These are phyloP conservation scores for Microcebus murinus DNA, from an alignment of 2,113 vertebrate species.

Conservation along the genomic window DNA sequence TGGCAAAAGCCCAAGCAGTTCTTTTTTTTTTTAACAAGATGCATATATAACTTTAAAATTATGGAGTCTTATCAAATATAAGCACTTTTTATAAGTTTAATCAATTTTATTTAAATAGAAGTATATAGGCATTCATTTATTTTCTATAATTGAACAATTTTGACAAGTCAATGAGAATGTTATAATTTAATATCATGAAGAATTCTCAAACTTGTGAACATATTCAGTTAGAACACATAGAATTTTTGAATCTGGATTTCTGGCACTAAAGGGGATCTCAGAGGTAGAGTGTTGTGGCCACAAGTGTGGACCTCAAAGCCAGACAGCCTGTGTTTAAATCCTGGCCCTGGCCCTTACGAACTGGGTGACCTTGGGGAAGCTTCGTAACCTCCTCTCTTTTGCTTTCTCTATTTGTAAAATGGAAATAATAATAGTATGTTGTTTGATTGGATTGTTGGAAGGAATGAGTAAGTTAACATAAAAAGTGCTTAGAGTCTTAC, in stretches of 20 bases:
- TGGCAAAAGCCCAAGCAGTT: not conserved
- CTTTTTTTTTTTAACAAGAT: not conserved
- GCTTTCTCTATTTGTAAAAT: not conserved
- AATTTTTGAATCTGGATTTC: not conserved
- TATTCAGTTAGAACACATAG: not conserved
- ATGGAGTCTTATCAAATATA: not conserved
- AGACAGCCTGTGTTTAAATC: not conserved
- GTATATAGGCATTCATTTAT: not conserved
- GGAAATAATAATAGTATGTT: not conserved
- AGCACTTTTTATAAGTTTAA: not conserved
- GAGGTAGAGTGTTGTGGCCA: not conserved
- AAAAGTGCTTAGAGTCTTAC: not conserved
- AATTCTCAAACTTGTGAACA: not conserved
- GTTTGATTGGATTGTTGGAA: not conserved
- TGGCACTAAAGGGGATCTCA: not conserved
- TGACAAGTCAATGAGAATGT: not conserved
- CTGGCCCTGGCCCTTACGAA: not conserved
- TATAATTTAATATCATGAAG: not conserved
- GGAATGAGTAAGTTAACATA: not conserved
- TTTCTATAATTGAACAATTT: not conserved
- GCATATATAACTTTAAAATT: not conserved
- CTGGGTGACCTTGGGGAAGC: not conserved
- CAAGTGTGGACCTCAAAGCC: not conserved
- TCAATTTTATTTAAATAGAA: not conserved
- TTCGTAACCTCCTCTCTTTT: not conserved